Evolutionary conservation across 1,140 invertebrate species (phyloP).

Genomic region (Mycetomoellerius zeteki): DNA sequence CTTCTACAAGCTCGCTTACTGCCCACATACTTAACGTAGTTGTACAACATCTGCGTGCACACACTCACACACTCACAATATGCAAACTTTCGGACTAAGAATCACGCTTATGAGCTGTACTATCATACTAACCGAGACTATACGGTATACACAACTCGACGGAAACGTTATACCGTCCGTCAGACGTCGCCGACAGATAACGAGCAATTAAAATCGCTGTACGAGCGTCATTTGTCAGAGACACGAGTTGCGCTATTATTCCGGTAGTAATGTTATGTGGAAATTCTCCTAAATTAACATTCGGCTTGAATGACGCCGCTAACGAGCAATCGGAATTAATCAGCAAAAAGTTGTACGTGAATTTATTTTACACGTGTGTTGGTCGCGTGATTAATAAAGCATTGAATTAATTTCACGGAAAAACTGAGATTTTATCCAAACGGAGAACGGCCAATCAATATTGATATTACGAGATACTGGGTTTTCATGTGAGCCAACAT

Average conservation of each 20-base stretch:
- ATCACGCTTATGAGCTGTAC: conserved; percentile 69
- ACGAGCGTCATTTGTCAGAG: conserved; percentile 42
- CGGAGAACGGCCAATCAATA: conserved; percentile 19
- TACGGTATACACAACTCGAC: conserved; percentile 13
- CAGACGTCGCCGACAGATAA: conserved; percentile 46
- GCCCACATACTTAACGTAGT: conserved; percentile 46
- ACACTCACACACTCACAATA: conserved; percentile 42
- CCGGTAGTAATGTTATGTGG: conserved; percentile 11
- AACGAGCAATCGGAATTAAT: conserved; percentile 60
- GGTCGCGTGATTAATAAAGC: conserved; percentile 34
- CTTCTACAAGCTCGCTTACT: conserved; percentile 58
- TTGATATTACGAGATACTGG: background rate
- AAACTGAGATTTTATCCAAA: conserved; percentile 26
- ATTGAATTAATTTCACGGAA: background rate
- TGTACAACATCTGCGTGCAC: conserved; percentile 56
- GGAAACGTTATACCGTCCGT: conserved; percentile 35
- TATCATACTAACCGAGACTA: conserved; percentile 65
- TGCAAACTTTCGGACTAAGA: conserved; percentile 40
- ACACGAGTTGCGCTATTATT: conserved; percentile 44
- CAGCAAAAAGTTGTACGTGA: conserved; percentile 3
- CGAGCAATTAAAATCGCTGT: conserved; percentile 56
- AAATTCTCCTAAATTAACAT: conserved; percentile 53
- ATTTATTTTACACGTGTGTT: background rate
- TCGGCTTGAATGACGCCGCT: background rate
- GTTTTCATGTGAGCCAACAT: background rate